A percentile compares a stretch with the other conserved stretches of the same genome.
These are phyloP conservation scores for Ctena decussata DNA, from an alignment of 2,888 invertebrate genomes.

Conservation along the genomic window DNA sequence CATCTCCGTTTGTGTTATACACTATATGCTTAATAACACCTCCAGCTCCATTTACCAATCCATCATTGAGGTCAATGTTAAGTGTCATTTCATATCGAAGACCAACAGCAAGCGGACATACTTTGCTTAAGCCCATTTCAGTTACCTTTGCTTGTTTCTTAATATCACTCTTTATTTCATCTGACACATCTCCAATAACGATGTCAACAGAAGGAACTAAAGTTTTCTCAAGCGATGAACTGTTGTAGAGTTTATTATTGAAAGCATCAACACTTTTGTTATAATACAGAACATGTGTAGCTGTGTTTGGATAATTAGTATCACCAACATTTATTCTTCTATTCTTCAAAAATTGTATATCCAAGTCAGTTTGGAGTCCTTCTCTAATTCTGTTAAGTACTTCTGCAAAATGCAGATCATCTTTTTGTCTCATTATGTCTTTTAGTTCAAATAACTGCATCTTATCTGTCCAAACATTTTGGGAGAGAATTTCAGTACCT, in stretches of 20 bases:
- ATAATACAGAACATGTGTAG: background rate
- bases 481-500: background rate
- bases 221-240: background rate
- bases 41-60: conserved; percentile 52
- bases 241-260: background rate
- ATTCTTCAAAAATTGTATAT: too few relatives aligned
- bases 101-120: conserved; percentile 24
- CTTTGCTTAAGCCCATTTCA: conserved; percentile 15
- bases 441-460: too few relatives aligned
- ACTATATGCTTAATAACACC: conserved; percentile 9
- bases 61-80: conserved; percentile 54
- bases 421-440: too few relatives aligned
- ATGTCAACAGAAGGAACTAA: background rate
- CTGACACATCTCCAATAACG: background rate
- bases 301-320: background rate
- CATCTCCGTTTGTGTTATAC: background rate
- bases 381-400: too few relatives aligned
- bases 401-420: too few relatives aligned
- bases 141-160: background rate
- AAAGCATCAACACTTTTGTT: background rate
- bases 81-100: conserved; percentile 28
- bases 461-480: too few relatives aligned
- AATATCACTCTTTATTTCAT: background rate
- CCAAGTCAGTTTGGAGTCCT: too few relatives aligned
- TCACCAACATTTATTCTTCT: too few relatives aligned